These are phyloP conservation scores for Sinocyclocheilus rhinocerous DNA, from an alignment of 2,113 vertebrate genomes.

Conservation along the genomic window DNA sequence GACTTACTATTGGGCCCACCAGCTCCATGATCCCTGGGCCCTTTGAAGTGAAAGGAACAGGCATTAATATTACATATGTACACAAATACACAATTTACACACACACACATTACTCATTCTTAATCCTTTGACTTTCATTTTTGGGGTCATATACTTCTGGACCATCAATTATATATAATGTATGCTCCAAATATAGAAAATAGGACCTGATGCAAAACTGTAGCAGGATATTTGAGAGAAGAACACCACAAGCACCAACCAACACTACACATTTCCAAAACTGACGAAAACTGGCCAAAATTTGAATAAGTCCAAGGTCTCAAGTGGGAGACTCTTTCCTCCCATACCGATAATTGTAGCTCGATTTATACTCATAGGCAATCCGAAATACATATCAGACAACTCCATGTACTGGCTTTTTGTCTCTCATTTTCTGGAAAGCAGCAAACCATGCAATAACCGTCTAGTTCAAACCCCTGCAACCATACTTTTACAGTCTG, in stretches of 20 bases:
- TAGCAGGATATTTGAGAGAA: neutral
- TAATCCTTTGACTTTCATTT: neutral
- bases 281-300: neutral
- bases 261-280: neutral
- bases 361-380: neutral
- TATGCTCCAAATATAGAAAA: neutral
- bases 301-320: neutral
- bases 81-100: neutral
- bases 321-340: neutral
- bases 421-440: neutral
- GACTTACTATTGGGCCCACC: slow-evolving; percentile 78
- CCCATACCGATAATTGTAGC: neutral
- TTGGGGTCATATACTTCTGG: neutral
- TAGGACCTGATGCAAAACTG: neutral
- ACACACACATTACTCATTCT: neutral
- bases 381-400: neutral
- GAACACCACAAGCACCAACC: neutral
- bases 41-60: slow-evolving; percentile 71
- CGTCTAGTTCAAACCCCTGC: neutral
- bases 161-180: neutral
- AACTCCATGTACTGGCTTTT: neutral
- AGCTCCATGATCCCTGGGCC: slow-evolving; percentile 82
- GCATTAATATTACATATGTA: slow-evolving; percentile 44
- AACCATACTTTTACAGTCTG: neutral
- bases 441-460: neutral